Evolutionary conservation across 2,888 invertebrate genomes (phyloP).

Genomic region (Sinodicranocentrus sp.): DNA sequence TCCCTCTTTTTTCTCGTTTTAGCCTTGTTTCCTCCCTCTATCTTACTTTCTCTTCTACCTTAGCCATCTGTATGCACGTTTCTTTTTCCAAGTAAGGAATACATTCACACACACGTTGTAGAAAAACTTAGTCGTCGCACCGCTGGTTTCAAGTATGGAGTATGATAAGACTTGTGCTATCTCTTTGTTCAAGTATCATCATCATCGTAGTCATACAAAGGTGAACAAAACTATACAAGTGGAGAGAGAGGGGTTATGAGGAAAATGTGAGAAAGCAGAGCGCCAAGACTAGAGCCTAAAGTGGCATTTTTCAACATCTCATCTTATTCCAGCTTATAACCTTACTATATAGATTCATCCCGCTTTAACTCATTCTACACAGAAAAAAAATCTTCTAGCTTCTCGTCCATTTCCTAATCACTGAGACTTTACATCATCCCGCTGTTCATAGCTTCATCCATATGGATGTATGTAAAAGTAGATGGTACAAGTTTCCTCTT

Average conservation of each 20-base stretch:
- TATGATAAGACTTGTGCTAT: slow-evolving; percentile 13
- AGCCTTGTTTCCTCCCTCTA: slow-evolving; percentile 47
- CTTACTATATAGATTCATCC: neutral
- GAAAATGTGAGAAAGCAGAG: neutral
- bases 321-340: neutral
- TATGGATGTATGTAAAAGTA: neutral
- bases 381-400: slow-evolving; percentile 17
- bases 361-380: neutral
- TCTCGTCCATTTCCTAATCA: slow-evolving; percentile 43
- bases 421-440: slow-evolving; percentile 19
- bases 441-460: neutral
- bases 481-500: slow-evolving; percentile 35
- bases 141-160: neutral
- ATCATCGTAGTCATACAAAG: slow-evolving; percentile 23
- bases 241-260: slow-evolving; percentile 18
- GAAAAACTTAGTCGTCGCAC: slow-evolving; percentile 1
- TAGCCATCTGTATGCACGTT: neutral
- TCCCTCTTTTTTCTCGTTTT: slow-evolving; percentile 43
- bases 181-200: slow-evolving; percentile 40
- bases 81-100: neutral
- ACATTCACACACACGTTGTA: neutral
- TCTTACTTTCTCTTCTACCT: neutral
- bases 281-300: slow-evolving; percentile 15
- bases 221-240: slow-evolving; percentile 21
- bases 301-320: slow-evolving; percentile 40